phyloP scores from a whole-genome alignment of 2,113 vertebrate genomes.

The Herpailurus yagouaroundi region DNA sequence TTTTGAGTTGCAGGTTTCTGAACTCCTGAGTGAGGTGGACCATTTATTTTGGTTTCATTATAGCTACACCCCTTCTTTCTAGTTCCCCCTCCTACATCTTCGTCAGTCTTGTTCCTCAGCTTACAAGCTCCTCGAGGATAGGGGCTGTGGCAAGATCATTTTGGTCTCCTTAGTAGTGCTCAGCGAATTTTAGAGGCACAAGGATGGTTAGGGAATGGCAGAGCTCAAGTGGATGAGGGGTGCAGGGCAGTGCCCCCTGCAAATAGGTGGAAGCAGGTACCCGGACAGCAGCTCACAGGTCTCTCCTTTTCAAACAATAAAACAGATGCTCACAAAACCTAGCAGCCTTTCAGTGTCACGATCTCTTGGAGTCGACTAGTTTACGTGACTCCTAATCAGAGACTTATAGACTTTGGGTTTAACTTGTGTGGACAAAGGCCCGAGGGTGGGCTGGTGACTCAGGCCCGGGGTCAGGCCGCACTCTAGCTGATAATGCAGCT shows the following conservation, averaged over 20 bases:
- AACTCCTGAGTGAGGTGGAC: neutral
- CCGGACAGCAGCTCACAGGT: neutral
- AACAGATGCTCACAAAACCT: neutral
- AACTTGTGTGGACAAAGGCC: neutral
- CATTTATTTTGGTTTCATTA: neutral
- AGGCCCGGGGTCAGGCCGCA: neutral
- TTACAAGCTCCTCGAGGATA: neutral
- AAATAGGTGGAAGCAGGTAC: neutral
- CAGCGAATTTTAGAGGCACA: neutral
- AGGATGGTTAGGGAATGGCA: neutral
- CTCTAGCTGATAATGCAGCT: neutral
- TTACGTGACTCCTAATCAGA: neutral
- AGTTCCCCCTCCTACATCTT: neutral
- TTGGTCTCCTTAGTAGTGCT: neutral
- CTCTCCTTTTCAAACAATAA: slow-evolving; percentile 11
- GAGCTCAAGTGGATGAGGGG: neutral
- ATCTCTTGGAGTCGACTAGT: neutral
- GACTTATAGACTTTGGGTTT: neutral
- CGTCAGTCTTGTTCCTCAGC: neutral
- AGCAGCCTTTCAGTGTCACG: neutral
- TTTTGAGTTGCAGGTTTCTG: slow-evolving; percentile 29
- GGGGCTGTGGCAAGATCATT: neutral
- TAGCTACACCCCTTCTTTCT: neutral
- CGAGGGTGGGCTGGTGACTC: neutral
- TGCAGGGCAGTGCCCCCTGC: neutral